Conservation (phyloP, 2,113 vertebrate genomes). For the Melospiza georgiana region DNA sequence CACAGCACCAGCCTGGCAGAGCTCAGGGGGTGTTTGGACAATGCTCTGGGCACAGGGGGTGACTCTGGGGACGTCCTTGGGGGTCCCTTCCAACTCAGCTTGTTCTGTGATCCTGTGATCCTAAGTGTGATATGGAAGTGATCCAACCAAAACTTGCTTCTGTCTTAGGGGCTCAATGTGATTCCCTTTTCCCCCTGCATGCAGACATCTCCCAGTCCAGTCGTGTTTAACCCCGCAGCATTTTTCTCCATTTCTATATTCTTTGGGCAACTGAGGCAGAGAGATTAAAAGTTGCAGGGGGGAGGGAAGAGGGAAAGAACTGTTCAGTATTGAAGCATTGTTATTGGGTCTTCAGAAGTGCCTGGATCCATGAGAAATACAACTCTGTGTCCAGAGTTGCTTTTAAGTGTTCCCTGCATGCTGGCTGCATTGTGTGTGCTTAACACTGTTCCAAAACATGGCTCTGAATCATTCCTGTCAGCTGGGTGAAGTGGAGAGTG, state of each 20-base stretch:
- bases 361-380: neutral
- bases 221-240: neutral
- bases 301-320: fast-evolving
- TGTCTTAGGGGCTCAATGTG: fast-evolving
- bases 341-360: neutral
- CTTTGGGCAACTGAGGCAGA: neutral
- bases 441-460: neutral
- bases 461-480: neutral
- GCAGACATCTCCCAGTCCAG: neutral
- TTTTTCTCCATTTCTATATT: neutral
- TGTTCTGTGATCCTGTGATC: neutral
- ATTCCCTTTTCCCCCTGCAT: neutral
- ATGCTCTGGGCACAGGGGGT: neutral
- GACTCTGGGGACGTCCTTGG: neutral
- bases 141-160: neutral
- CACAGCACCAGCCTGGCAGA: no score
- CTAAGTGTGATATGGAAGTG: neutral
- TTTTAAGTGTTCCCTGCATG: neutral
- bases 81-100: no score
- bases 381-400: neutral
- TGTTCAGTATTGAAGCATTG: neutral
- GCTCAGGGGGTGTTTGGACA: no score
- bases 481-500: neutral
- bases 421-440: fast-evolving
- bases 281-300: neutral